Evolutionary conservation across 2,888 invertebrate species (phyloP).

Genomic region (Catocala nupta): DNA sequence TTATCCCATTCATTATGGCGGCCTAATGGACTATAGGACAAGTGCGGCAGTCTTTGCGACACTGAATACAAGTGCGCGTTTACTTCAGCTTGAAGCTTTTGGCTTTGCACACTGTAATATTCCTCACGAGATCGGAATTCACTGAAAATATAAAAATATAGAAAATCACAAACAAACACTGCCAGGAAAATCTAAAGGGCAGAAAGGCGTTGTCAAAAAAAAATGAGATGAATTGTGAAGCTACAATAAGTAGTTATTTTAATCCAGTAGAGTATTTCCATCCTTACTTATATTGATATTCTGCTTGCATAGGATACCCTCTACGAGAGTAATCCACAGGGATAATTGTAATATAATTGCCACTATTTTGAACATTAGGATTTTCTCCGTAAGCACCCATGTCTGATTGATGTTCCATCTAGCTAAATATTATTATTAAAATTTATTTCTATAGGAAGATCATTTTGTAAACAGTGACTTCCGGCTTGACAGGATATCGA

Average conservation of each 20-base stretch:
- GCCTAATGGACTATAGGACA: slow-evolving; percentile 82
- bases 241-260: no score
- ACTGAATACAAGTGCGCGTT: slow-evolving; percentile 88
- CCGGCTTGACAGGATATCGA: slow-evolving; percentile 67
- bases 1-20: slow-evolving; percentile 85
- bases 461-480: slow-evolving; percentile 36
- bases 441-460: slow-evolving; percentile 26
- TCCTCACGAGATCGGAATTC: slow-evolving; percentile 84
- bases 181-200: no score
- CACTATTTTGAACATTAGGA: slow-evolving; percentile 81
- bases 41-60: slow-evolving; percentile 87
- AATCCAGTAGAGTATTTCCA: neutral
- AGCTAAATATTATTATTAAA: slow-evolving; percentile 37
- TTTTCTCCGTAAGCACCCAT: slow-evolving; percentile 84
- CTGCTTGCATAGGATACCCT: slow-evolving; percentile 86
- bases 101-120: slow-evolving; percentile 83
- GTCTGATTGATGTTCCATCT: slow-evolving; percentile 82
- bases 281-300: slow-evolving; percentile 87
- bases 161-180: no score
- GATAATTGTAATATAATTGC: slow-evolving; percentile 88
- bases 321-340: slow-evolving; percentile 87
- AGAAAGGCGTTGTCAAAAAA: no score
- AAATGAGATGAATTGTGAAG: no score
- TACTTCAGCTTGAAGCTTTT: slow-evolving; percentile 83
- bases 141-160: slow-evolving; percentile 57